Conservation (phyloP, 2,888 invertebrate species). For the Exephanes ischioxanthus region DNA sequence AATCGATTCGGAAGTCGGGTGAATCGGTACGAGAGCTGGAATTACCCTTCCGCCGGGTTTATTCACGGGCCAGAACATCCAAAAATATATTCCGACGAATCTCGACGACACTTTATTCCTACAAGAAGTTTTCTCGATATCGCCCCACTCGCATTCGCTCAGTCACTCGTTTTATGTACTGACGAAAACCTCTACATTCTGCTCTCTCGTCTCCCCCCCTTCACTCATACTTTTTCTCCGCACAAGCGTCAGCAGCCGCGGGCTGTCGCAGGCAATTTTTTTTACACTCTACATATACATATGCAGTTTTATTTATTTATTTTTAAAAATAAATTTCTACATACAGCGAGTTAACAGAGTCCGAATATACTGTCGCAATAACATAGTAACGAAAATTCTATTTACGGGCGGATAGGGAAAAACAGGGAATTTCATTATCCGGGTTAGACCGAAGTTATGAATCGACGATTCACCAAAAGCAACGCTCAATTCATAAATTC, state of each 20-base stretch:
- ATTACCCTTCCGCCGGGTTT: conserved; percentile 3
- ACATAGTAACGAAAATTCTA: too few relatives aligned
- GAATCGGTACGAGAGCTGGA: background rate
- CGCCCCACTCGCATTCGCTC: background rate
- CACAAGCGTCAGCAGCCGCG: background rate
- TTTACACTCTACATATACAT: background rate
- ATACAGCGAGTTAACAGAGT: too few relatives aligned
- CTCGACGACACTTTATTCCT: background rate
- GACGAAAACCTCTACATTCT: conserved; percentile 8
- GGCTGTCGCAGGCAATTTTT: background rate
- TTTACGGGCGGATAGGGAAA: too few relatives aligned
- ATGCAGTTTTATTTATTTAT: too few relatives aligned
- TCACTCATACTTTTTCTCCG: conserved; percentile 22
- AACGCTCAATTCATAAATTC: too few relatives aligned
- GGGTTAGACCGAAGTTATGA: too few relatives aligned
- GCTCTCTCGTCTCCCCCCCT: background rate
- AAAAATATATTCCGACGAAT: conserved; percentile 27
- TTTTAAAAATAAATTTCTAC: too few relatives aligned
- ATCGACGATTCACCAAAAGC: too few relatives aligned
- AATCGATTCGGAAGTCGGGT: conserved; percentile 1
- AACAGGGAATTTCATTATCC: too few relatives aligned
- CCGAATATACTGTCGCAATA: too few relatives aligned
- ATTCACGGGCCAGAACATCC: background rate
- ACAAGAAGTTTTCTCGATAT: conserved; percentile 36
- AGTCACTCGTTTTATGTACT: conserved; percentile 8